Evolutionary conservation across 2,888 invertebrate species (phyloP).

Genomic region (Dorcus parallelipipedus): DNA sequence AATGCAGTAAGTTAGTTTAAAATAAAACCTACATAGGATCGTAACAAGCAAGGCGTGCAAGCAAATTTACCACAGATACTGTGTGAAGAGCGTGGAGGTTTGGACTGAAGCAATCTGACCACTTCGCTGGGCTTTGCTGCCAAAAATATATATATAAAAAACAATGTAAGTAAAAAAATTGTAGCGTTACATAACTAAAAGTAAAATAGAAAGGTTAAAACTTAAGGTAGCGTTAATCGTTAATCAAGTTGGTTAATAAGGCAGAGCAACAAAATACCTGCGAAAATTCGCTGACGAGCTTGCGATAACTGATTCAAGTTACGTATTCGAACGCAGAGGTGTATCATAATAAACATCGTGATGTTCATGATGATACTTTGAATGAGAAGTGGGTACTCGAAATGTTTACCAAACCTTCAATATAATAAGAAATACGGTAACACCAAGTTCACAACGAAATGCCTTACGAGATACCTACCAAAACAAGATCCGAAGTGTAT

Average conservation of each 20-base stretch:
- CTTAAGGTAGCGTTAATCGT: not conserved
- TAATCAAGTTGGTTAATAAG: not conserved
- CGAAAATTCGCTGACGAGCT: slow-evolving; percentile 75
- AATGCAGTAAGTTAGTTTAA: too few relatives aligned
- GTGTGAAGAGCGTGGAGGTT: slow-evolving; percentile 47
- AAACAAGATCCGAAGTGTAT: slow-evolving; percentile 94
- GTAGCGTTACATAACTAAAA: slow-evolving; percentile 5
- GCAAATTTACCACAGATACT: slow-evolving; percentile 40
- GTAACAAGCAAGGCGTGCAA: slow-evolving; percentile 14
- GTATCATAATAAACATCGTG: slow-evolving; percentile 94
- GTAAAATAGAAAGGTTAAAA: slow-evolving; percentile 11
- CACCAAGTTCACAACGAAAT: not conserved
- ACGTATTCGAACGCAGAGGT: slow-evolving; percentile 84
- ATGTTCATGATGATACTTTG: slow-evolving; percentile 98
- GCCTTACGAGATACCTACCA: slow-evolving; percentile 66
- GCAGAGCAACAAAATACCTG: slow-evolving; percentile 56
- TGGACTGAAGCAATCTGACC: slow-evolving; percentile 47
- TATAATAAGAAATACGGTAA: slow-evolving; percentile 3
- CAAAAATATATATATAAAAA: slow-evolving; percentile 37
- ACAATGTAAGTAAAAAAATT: not conserved
- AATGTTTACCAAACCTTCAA: slow-evolving; percentile 94
- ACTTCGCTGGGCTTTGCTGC: slow-evolving; percentile 49
- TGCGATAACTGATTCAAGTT: slow-evolving; percentile 76
- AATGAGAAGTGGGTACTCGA: slow-evolving; percentile 89
- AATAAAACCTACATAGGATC: too few relatives aligned